Evolutionary conservation across 2,797 vertebrate genomes (phyloP), one percentile per base, ranked within the genome.

Genomic region (Oryzias dopingdopingensis): DNA sequence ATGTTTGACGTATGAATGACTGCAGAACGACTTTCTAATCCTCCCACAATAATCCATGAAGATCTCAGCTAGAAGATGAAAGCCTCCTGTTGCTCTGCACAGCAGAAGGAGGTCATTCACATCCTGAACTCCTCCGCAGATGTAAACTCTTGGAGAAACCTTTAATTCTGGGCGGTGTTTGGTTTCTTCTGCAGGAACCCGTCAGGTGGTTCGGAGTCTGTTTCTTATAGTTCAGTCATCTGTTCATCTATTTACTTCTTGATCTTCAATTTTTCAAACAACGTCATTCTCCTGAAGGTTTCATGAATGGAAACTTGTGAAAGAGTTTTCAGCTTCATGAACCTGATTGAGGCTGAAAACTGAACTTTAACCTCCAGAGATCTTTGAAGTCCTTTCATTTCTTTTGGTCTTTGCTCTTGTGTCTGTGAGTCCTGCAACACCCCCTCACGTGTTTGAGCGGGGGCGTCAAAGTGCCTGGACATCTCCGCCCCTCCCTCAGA

Each of bases 401-500:
- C 65, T 23, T 16, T 67, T 62, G 14, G 71, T 79, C 76, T 83
- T 81, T 84, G 71, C 70, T 77, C 79, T 45, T 68, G 40, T 58
- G 42, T 70, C 57, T 3, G 14, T 48, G 62, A 50, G 52, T 45
- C 52, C 51, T 24, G 20, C 17, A 40, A 24, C 14, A 14, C 26
- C 51, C 49, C 51, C 17, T 56, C 40, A 13, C 20, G 7, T 32
- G 7, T 22, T 69, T 43, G 37, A 37, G 24, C 69, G 44, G 37
- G 41, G 12, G 17, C 41, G 16, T 66, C 42, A 32, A 49, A 22
- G 18, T n/a, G 14, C 22, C 51, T 40, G 37, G 2, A 44, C 16
- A 29, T 29, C 14, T 22, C 18, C 15, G 20, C 52, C 3, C 0
- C 23, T 14, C 15, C 40, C 15, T 96, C 84, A 98, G 86, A 98